Evolutionary conservation across 1,140 invertebrate genomes (phyloP), one percentile per base, ranked within the genome.

Genomic region (Scylla paramamosain): DNA sequence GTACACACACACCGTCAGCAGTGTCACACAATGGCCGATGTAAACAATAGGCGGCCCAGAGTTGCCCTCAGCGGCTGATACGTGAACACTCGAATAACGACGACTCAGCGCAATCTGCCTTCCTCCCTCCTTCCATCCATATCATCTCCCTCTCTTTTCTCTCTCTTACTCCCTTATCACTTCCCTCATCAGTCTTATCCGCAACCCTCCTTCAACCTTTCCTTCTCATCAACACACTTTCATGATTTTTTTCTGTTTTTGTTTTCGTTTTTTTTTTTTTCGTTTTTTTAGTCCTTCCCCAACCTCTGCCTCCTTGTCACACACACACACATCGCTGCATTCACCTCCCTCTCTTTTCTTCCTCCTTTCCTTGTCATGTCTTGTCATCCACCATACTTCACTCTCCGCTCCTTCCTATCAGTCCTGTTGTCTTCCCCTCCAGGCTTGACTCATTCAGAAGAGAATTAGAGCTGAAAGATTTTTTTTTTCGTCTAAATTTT

Each of bases 171-270:
- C 89, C 48, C 89, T 91, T 45, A 46, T 45, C 48, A 31, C 48
- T 45, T 91, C 89, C 48, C 89, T 89, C 87, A 39, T n/a, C n/a
- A n/a, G n/a, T n/a, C n/a, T n/a, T n/a, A n/a, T n/a, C n/a, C n/a
- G n/a, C n/a, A n/a, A n/a, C 87, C 48, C 89, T 91, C 89, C 48
- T 45, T 91, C 89, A 46, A 31, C 48, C 89, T 91, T 45, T 91
- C 89, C 48, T 45, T 91, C 89, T 86, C 25, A 14, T 6, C 45
- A 25, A 7, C 87, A 39, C 87, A 20, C 84, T 12, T 32, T 28
- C 84, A 12, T 32, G 10, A 25, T n/a, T n/a, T n/a, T n/a, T n/a
- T n/a, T n/a, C n/a, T n/a, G n/a, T n/a, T n/a, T n/a, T 87, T 39
- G 8, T n/a, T 14, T n/a, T 89, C 87, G 12, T 39, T 29, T 39